These are phyloP conservation scores for Taurulus bubalis DNA, from an alignment of 2,113 vertebrate species.

Conservation along the genomic window DNA sequence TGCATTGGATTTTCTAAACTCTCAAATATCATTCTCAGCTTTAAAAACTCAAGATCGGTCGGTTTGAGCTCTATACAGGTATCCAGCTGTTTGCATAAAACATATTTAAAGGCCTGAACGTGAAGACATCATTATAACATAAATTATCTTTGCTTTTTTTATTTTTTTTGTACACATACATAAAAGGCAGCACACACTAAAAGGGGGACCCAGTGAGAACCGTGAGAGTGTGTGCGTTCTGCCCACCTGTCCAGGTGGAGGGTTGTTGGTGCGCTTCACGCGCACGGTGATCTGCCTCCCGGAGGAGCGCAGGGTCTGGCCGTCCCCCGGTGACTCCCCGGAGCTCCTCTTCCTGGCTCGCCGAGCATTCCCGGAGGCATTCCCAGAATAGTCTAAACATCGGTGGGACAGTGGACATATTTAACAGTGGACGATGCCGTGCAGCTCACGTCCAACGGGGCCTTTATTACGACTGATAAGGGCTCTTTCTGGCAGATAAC, in stretches of 20 bases:
- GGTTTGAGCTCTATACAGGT: constrained; percentile 30
- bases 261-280: constrained; percentile 79
- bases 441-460: neutral
- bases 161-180: constrained; percentile 20
- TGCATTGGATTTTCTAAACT: neutral
- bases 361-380: constrained; percentile 82
- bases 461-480: neutral
- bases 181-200: constrained; percentile 24
- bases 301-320: constrained; percentile 89
- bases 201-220: neutral
- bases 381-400: constrained; percentile 79
- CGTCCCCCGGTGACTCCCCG: constrained; percentile 86
- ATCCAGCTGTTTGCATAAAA: constrained; percentile 36
- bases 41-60: neutral
- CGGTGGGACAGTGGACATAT: neutral
- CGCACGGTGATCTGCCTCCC: constrained; percentile 88
- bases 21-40: neutral
- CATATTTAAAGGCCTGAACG: constrained; percentile 22
- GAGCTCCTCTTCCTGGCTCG: constrained; percentile 88
- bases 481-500: neutral
- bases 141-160: constrained; percentile 33
- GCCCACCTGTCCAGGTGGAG: constrained; percentile 80
- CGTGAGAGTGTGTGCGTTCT: neutral
- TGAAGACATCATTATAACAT: constrained; percentile 38
- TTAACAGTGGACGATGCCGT: neutral